These are phyloP conservation scores for Oplegnathus fasciatus DNA, from an alignment of 2,113 vertebrate genomes.

Conservation along the genomic window DNA sequence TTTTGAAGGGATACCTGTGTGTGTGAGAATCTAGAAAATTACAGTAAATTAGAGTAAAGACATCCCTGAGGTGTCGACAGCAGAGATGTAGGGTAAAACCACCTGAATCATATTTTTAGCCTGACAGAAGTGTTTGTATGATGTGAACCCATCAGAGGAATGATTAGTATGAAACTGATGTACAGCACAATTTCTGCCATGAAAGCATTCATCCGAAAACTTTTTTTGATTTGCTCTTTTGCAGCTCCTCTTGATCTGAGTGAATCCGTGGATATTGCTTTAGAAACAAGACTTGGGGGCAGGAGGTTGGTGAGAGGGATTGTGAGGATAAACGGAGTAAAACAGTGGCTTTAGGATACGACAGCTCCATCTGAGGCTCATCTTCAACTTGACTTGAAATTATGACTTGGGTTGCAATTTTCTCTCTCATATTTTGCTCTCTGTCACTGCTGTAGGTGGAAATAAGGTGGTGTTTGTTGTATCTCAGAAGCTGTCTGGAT, in stretches of 20 bases:
- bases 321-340: conserved; percentile 41
- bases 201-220: conserved; percentile 7
- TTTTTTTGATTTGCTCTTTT: not conserved
- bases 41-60: not conserved
- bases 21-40: not conserved
- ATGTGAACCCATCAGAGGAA: not conserved
- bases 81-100: conserved; percentile 2
- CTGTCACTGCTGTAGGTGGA: not conserved
- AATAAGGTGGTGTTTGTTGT: conserved; percentile 10
- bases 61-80: conserved; percentile 1
- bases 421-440: conserved; percentile 28
- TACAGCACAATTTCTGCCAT: not conserved
- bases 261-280: not conserved
- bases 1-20: not conserved
- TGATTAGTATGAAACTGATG: not conserved
- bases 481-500: not conserved
- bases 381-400: conserved; percentile 47
- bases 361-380: conserved; percentile 28
- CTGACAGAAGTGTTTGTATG: not conserved
- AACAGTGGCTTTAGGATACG: conserved; percentile 38
- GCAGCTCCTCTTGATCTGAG: not conserved
- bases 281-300: not conserved
- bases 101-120: not conserved
- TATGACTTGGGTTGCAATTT: conserved; percentile 53
- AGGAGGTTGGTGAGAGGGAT: conserved; percentile 33